phyloP scores from a whole-genome alignment of 2,797 vertebrate species.

The Pipistrellus kuhlii region DNA sequence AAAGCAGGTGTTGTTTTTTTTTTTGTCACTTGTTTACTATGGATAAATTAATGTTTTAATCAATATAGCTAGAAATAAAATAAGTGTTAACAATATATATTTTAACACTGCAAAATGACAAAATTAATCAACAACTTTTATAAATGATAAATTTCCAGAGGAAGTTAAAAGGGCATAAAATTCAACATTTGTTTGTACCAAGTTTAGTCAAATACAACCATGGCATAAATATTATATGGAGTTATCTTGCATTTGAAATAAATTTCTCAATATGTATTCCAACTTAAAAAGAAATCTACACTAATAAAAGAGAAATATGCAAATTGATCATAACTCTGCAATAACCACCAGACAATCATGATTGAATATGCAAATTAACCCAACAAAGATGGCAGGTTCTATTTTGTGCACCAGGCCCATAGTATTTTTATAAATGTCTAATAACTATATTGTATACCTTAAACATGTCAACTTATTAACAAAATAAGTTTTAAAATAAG shows the following conservation, averaged over 20 bases:
- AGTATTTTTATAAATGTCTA: not conserved
- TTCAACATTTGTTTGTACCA: not conserved
- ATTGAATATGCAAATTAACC: too few relatives aligned
- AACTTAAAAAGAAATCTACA: not conserved
- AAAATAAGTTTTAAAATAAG: not conserved
- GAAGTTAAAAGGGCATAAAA: not conserved
- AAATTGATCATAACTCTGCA: too few relatives aligned
- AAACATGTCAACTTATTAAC: not conserved
- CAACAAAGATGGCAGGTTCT: too few relatives aligned
- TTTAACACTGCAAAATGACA: not conserved
- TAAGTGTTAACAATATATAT: not conserved
- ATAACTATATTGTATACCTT: not conserved
- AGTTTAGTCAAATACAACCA: not conserved
- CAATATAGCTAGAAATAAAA: not conserved
- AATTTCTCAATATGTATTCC: not conserved
- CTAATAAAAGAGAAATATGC: too few relatives aligned
- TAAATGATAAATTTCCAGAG: not conserved
- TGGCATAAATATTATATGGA: not conserved
- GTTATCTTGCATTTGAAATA: not conserved
- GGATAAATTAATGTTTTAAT: not conserved
- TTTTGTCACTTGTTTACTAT: not conserved
- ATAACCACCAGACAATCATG: too few relatives aligned
- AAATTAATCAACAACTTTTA: not conserved
- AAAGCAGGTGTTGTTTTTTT: not conserved
- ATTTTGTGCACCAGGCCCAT: too few relatives aligned